A percentile compares a stretch with the other conserved stretches of the same genome.
Evolutionary conservation across 2,888 invertebrate species (phyloP).

Genomic region (Sceliomorpha sp.): DNA sequence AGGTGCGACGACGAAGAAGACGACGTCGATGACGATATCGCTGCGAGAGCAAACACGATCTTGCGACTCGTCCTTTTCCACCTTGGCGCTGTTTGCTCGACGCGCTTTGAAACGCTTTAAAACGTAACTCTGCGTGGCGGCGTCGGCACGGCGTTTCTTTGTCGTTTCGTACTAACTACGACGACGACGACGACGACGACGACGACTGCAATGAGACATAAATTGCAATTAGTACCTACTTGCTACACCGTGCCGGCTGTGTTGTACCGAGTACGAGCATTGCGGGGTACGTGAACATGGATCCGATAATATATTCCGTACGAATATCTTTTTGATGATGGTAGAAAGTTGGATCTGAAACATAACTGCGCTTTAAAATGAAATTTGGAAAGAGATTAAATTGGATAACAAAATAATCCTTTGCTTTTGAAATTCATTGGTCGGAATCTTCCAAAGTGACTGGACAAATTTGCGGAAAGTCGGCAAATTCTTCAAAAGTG

Average conservation of each 20-base stretch:
- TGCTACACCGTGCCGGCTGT: conserved; percentile 57
- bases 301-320: no score
- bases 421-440: no score
- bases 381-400: no score
- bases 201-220: conserved; percentile 72
- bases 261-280: conserved; percentile 28
- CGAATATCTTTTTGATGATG: no score
- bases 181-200: conserved; percentile 59
- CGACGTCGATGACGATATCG: conserved; percentile 31
- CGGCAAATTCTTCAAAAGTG: no score
- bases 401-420: no score
- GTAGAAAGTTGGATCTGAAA: no score
- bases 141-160: conserved; percentile 67
- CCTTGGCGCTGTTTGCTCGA: conserved; percentile 34
- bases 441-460: no score
- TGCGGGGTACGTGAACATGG: conserved; percentile 3
- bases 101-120: conserved; percentile 67
- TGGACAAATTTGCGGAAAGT: no score
- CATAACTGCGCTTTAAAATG: no score
- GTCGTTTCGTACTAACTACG: conserved; percentile 65
- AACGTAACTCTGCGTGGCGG: conserved; percentile 64
- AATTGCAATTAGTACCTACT: conserved; percentile 73
- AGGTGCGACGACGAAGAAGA: no score
- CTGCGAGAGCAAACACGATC: conserved; percentile 16
- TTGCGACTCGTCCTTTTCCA: conserved; percentile 39